Evolutionary conservation across 2,113 vertebrate genomes (phyloP).

Genomic region (Holacanthus passer): DNA sequence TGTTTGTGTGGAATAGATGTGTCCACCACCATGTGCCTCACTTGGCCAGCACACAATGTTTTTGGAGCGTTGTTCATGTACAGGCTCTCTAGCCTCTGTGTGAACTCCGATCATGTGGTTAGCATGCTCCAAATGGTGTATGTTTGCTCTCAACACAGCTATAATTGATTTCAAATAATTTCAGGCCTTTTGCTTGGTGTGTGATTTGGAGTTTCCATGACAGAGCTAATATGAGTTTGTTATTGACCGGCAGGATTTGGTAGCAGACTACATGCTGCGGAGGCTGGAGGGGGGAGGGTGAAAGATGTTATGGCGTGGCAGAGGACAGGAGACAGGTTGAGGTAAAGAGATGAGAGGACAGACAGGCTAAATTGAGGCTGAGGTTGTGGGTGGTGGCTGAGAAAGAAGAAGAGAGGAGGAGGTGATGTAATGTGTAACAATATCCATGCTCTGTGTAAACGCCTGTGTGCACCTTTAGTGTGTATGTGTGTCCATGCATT

Average conservation of each 20-base stretch:
- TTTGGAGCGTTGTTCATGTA: conserved; percentile 9
- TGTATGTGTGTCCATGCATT: conserved; percentile 63
- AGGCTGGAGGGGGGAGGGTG: not conserved
- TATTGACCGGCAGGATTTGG: conserved; percentile 1
- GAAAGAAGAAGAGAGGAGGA: conserved; percentile 25
- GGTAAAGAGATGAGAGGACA: conserved; percentile 48
- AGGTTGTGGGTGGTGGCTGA: conserved; percentile 64
- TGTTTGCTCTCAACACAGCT: not conserved
- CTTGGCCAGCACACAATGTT: conserved; percentile 47
- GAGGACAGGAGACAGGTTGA: conserved; percentile 36
- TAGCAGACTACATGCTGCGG: not conserved
- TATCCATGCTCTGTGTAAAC: conserved; percentile 76
- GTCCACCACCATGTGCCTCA: conserved; percentile 55
- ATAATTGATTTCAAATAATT: not conserved
- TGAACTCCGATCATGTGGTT: conserved; percentile 68
- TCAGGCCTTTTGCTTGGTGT: not conserved
- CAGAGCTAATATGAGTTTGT: conserved; percentile 3
- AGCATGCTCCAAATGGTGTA: conserved; percentile 14
- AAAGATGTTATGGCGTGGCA: conserved; percentile 19
- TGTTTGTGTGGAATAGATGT: conserved; percentile 55
- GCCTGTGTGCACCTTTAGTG: conserved; percentile 60
- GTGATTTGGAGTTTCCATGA: not conserved
- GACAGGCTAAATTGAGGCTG: conserved; percentile 49
- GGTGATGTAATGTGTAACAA: conserved; percentile 86
- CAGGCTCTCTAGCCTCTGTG: conserved; percentile 45